These are phyloP conservation scores for Candidula unifasciata DNA, from an alignment of 2,888 invertebrate genomes.

Conservation along the genomic window DNA sequence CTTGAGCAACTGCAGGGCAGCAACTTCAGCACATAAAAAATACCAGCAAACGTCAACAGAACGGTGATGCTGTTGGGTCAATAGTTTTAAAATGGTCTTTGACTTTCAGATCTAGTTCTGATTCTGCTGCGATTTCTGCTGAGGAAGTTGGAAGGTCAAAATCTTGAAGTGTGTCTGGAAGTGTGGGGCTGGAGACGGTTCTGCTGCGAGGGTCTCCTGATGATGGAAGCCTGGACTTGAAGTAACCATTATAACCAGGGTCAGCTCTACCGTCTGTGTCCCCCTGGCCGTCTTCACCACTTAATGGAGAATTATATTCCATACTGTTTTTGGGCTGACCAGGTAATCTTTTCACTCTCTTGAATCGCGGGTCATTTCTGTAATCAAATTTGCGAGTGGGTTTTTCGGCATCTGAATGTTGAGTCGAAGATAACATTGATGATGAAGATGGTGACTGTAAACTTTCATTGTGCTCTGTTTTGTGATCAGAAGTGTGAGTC, in stretches of 20 bases:
- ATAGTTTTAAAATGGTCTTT: conserved; percentile 78
- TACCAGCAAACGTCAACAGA: conserved; percentile 67
- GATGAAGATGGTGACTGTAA: background rate
- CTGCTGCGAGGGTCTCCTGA: conserved; percentile 38
- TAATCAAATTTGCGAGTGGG: conserved; percentile 63
- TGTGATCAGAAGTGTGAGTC: background rate
- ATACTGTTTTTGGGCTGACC: conserved; percentile 70
- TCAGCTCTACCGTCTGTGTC: conserved; percentile 18
- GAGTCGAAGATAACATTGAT: background rate
- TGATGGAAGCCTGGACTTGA: conserved; percentile 59
- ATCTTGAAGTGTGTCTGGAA: conserved; percentile 51
- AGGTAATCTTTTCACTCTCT: conserved; percentile 65
- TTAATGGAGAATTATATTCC: conserved; percentile 76
- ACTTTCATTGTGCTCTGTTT: conserved; percentile 1
- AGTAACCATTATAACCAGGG: conserved; percentile 70
- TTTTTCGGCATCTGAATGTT: conserved; percentile 28
- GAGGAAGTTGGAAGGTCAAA: conserved; percentile 47
- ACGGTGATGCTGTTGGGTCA: conserved; percentile 79
- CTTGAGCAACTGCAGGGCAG: background rate
- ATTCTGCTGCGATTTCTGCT: conserved; percentile 23
- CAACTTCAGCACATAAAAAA: background rate
- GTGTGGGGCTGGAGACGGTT: conserved; percentile 39
- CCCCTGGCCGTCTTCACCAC: conserved; percentile 60
- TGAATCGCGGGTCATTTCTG: conserved; percentile 77
- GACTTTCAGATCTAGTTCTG: conserved; percentile 65